These are phyloP conservation scores for Exocentrus adspersus DNA, from an alignment of 2,888 invertebrate species.

Conservation along the genomic window DNA sequence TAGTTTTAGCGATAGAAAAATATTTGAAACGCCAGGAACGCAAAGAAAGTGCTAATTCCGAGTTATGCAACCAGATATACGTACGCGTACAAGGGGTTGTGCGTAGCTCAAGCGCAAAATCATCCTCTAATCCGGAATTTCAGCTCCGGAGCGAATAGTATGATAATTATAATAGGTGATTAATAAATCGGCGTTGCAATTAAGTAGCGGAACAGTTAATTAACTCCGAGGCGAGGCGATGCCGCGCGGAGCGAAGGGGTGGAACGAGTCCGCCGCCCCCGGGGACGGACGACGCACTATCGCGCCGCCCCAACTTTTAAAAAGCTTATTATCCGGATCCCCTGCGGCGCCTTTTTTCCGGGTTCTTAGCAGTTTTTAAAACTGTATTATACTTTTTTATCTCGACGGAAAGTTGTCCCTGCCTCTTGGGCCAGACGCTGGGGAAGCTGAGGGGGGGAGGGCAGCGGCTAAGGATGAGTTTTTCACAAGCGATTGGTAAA, in stretches of 20 bases:
- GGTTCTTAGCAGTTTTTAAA: conserved; percentile 63
- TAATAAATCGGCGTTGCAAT: conserved; percentile 63
- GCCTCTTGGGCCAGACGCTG: neutral
- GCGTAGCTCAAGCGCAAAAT: too few species aligned
- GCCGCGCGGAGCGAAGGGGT: conserved; percentile 52
- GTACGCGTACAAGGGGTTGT: too few species aligned
- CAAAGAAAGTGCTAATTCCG: too few species aligned
- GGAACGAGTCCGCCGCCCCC: conserved; percentile 38
- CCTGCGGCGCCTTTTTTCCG: conserved; percentile 56
- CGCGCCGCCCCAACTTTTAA: conserved; percentile 62
- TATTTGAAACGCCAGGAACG: too few species aligned
- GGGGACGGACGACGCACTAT: conserved; percentile 62
- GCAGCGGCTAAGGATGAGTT: neutral
- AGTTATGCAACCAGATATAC: too few species aligned
- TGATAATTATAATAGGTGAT: conserved; percentile 62
- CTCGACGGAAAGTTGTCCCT: conserved; percentile 31
- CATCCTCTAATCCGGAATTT: conserved; percentile 29
- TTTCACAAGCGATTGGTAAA: neutral
- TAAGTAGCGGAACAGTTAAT: conserved; percentile 62
- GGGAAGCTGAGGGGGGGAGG: too few species aligned
- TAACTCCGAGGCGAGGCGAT: conserved; percentile 60
- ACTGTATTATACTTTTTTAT: conserved; percentile 61
- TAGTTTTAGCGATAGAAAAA: too few species aligned
- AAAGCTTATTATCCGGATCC: conserved; percentile 64
- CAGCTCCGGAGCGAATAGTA: conserved; percentile 32